Evolutionary conservation across 2,797 vertebrate genomes (phyloP).

Genomic region (Discoglossus pictus): DNA sequence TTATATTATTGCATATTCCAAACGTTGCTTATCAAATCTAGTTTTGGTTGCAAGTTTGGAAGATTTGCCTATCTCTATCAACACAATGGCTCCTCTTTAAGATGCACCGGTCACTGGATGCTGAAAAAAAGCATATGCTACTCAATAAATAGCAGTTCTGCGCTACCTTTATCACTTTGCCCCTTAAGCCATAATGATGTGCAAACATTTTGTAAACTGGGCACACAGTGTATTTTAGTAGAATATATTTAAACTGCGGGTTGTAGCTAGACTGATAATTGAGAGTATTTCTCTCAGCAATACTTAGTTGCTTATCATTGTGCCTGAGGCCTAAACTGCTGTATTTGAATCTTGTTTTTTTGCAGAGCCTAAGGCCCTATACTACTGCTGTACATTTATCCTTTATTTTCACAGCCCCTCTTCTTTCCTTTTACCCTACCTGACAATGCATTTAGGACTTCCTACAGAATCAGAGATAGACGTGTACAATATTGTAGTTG

Average conservation of each 20-base stretch:
- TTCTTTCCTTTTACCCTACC: not conserved
- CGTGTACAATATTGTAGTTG: constrained; percentile 39
- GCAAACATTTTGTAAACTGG: too few species aligned
- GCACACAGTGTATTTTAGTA: not conserved
- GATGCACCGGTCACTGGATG: too few species aligned
- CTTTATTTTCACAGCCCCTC: constrained; percentile 17
- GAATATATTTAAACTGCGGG: not conserved
- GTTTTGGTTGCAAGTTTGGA: too few species aligned
- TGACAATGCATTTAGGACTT: constrained; percentile 22
- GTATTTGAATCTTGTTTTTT: constrained; percentile 19
- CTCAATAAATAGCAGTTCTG: too few species aligned
- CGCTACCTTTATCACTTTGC: too few species aligned
- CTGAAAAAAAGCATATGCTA: too few species aligned
- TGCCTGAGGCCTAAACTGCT: constrained; percentile 33
- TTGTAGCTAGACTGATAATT: constrained; percentile 3
- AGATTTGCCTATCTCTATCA: too few species aligned
- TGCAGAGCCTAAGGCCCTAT: constrained; percentile 33
- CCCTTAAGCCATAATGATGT: too few species aligned
- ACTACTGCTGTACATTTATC: constrained; percentile 10
- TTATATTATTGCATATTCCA: too few species aligned
- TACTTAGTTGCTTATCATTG: constrained; percentile 18
- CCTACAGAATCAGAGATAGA: constrained; percentile 19
- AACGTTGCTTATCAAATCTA: too few species aligned
- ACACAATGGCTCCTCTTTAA: too few species aligned
- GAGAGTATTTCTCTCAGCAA: constrained; percentile 12